These are phyloP conservation scores for Mimas tiliae DNA, from an alignment of 2,888 invertebrate species.

Conservation along the genomic window DNA sequence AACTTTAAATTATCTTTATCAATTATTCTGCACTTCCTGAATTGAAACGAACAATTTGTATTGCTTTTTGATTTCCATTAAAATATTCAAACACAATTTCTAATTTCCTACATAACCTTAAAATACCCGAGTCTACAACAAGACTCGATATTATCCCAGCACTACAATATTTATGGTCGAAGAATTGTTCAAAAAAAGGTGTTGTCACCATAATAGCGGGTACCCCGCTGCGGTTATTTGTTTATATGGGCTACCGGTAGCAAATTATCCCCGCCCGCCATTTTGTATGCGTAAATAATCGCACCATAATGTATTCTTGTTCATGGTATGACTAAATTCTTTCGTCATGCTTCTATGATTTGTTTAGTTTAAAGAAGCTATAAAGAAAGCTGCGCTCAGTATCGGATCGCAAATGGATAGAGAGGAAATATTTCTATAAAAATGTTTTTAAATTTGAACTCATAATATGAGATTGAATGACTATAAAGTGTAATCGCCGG, in stretches of 20 bases:
- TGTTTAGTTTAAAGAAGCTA: conserved; percentile 28
- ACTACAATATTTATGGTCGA: conserved; percentile 40
- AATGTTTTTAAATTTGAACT: background rate
- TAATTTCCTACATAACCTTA: background rate
- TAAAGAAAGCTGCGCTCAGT: background rate
- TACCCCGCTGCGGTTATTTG: conserved; percentile 65
- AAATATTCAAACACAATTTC: background rate
- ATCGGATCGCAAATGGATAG: background rate
- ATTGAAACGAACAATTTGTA: too few relatives aligned
- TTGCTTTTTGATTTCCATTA: background rate
- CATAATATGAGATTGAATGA: background rate
- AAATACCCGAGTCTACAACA: background rate
- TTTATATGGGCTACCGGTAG: conserved; percentile 74
- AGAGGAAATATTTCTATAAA: background rate
- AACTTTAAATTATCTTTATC: background rate
- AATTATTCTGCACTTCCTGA: too few relatives aligned
- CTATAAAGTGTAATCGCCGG: too few relatives aligned
- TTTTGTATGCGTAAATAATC: conserved; percentile 76
- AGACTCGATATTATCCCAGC: conserved; percentile 5
- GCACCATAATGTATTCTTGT: conserved; percentile 50
- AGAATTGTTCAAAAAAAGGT: conserved; percentile 73
- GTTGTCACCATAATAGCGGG: conserved; percentile 56
- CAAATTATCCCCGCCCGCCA: conserved; percentile 78
- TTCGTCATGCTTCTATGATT: conserved; percentile 49
- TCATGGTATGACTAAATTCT: conserved; percentile 45